Evolutionary conservation across 23 tunicate genomes (phyloP), one percentile per base, ranked within the genome.

Genomic region (Corella eumyota): DNA sequence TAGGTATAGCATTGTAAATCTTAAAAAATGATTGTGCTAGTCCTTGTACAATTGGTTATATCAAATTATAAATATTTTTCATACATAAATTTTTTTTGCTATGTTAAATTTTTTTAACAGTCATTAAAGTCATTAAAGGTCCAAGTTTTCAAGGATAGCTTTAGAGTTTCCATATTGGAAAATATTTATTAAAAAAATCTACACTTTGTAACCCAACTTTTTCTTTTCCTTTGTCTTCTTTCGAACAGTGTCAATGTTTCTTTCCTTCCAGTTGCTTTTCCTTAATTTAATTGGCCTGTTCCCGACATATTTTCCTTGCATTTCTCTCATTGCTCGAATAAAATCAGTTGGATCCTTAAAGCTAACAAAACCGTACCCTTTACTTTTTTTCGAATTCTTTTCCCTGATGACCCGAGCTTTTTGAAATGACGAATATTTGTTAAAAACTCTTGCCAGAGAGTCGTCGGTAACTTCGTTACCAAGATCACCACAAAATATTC

Each of bases 401-500:
- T 90, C 97, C 29, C 97, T 57, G 32, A 90, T 80, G 2, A 90
- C 97, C 70, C 56, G 69, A 2, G 97, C 97, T 65, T 81, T 90
- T 64, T 73, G 91, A 60, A 90, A 90, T 1, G 97, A 90, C 0
- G 97, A 60, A 60, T 79, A 90, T 66, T 70, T 66, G 34, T 65
- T 81, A 69, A 90, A 90, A 6, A 81, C 73, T 22, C 97, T 48
- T 20, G 90, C 78, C 4, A 90, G 71, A 0, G 84, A 66, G 34
- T 90, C 97, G 50, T 90, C 97, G 27, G 97, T 80, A 4, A 90
- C 97, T 81, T 90, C 97, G 35, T 90, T 90, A 25, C 97, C 97
- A 33, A 90, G 79, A 75, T 90, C 97, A 6, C 97, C 97, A 64
- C 91, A 80, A 64, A 90, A 90, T 69, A 90, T 64, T 86, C 95